phyloP scores from a whole-genome alignment of 2,113 vertebrate genomes.

The Hiodon alosoides region DNA sequence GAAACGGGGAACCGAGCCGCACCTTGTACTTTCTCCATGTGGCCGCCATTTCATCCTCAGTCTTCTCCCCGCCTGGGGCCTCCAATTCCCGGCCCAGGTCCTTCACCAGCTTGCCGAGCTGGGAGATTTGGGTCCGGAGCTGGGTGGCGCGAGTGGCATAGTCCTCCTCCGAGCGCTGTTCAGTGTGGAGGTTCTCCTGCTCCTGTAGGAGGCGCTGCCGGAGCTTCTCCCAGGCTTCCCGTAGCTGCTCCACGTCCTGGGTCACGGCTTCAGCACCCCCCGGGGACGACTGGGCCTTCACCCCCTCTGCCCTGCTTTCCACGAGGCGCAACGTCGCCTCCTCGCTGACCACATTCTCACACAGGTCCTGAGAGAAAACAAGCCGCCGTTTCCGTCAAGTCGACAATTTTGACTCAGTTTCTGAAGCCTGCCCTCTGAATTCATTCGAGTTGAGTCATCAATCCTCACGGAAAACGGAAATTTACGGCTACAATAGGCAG shows the following conservation, averaged over 20 bases:
- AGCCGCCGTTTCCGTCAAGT: neutral
- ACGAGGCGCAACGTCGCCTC: constrained; percentile 66
- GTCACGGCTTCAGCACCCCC: constrained; percentile 69
- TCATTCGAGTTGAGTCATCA: too few species aligned
- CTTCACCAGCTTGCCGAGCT: constrained; percentile 59
- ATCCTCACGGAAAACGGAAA: too few species aligned
- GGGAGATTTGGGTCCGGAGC: constrained; percentile 64
- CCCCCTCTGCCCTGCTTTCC: constrained; percentile 56
- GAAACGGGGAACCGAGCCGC: constrained; percentile 28
- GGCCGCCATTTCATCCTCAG: constrained; percentile 70
- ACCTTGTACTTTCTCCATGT: constrained; percentile 76
- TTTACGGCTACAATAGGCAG: too few species aligned
- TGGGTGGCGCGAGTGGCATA: constrained; percentile 51
- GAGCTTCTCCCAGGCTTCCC: constrained; percentile 70
- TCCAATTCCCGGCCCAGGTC: constrained; percentile 64
- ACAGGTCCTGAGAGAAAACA: constrained; percentile 52
- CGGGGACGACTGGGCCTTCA: constrained; percentile 76
- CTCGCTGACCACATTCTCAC: constrained; percentile 62
- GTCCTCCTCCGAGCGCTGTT: constrained; percentile 61
- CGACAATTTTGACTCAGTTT: too few species aligned
- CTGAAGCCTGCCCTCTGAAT: neutral
- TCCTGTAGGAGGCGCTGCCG: constrained; percentile 56
- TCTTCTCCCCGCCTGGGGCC: constrained; percentile 32
- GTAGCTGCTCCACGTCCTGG: constrained; percentile 70
- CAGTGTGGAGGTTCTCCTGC: constrained; percentile 55